These are phyloP conservation scores for Parasteatoda lunata DNA, from an alignment of 2,888 invertebrate genomes.

Conservation along the genomic window DNA sequence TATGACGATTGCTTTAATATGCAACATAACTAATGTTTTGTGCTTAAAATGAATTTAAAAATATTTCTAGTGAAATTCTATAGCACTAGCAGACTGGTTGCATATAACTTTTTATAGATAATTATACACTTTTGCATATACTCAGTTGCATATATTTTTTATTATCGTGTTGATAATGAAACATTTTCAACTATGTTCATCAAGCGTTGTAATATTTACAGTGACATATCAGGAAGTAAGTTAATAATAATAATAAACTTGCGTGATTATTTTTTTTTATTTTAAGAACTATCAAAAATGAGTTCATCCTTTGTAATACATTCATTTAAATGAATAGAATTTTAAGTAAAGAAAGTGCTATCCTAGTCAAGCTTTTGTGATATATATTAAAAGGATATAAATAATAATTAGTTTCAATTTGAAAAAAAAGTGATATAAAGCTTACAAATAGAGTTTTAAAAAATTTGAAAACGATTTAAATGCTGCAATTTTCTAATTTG, in stretches of 20 bases:
- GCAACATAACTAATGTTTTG: background rate
- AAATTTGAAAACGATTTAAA: background rate
- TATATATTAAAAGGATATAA: background rate
- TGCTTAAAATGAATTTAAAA: slow-evolving; percentile 1
- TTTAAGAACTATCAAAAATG: background rate
- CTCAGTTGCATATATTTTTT: slow-evolving; percentile 5
- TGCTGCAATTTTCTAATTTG: too few species aligned
- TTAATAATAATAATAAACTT: background rate
- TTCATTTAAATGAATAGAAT: background rate
- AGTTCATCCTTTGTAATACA: background rate
- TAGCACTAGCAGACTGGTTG: background rate
- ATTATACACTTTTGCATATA: background rate
- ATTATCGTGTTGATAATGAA: slow-evolving; percentile 1
- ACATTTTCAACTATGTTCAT: background rate
- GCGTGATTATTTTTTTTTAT: background rate
- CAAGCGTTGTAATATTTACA: slow-evolving; percentile 5
- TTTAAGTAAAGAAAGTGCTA: background rate
- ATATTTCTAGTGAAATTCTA: background rate
- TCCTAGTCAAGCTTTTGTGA: background rate
- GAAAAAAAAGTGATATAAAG: background rate
- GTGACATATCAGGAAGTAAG: slow-evolving; percentile 1
- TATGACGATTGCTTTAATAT: background rate
- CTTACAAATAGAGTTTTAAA: background rate
- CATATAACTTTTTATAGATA: slow-evolving; percentile 3
- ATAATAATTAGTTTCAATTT: background rate